A percentile compares a stretch with the other conserved stretches of the same genome.
Evolutionary conservation across 2,888 invertebrate genomes (phyloP).

Genomic region (Apamea anceps): DNA sequence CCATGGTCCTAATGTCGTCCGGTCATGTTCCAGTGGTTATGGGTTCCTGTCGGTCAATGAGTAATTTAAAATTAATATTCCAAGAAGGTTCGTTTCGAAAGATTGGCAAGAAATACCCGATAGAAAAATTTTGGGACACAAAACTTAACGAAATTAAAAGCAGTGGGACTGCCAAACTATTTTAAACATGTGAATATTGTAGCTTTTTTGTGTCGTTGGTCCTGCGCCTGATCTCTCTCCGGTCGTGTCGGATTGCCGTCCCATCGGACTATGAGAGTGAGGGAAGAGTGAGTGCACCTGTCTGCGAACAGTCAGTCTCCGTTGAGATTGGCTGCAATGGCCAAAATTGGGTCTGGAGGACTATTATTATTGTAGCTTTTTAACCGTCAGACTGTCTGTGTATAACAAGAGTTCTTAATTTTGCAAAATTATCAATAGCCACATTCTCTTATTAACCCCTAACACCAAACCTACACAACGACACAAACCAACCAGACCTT

Average conservation of each 20-base stretch:
- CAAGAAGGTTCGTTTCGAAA: neutral
- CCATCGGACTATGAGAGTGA: too few relatives aligned
- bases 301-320: too few relatives aligned
- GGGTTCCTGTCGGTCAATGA: constrained; percentile 31
- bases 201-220: neutral
- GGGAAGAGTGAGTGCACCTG: too few relatives aligned
- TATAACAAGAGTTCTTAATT: too few relatives aligned
- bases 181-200: neutral
- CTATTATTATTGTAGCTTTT: neutral
- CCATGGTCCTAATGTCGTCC: constrained; percentile 63
- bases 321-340: too few relatives aligned
- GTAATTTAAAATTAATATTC: neutral
- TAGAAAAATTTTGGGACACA: too few relatives aligned
- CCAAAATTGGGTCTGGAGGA: neutral
- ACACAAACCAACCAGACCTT: neutral
- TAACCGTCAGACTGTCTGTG: too few relatives aligned
- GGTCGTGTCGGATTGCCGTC: too few relatives aligned
- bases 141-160: neutral
- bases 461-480: neutral
- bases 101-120: too few relatives aligned
- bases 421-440: too few relatives aligned
- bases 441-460: neutral
- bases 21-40: constrained; percentile 41
- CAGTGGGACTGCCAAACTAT: neutral
- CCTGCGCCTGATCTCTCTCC: too few relatives aligned